phyloP scores from a whole-genome alignment of 2,888 invertebrate species.

The Andricus curvator region DNA sequence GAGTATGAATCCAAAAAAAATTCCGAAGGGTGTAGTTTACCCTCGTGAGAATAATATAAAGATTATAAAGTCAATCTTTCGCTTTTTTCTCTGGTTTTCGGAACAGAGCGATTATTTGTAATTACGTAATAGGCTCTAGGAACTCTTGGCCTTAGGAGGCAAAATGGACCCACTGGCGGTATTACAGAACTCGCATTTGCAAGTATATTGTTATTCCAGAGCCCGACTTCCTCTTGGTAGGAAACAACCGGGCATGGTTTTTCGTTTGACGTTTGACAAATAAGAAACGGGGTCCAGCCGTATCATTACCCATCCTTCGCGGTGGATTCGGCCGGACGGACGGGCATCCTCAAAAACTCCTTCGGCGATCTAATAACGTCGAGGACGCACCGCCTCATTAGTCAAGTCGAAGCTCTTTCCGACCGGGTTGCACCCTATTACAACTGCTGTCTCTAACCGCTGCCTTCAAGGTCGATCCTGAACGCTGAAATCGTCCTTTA shows the following conservation, averaged over 20 bases:
- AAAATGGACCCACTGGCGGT: slow-evolving; percentile 30
- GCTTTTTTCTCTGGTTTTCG: neutral
- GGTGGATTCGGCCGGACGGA: slow-evolving; percentile 68
- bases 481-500: slow-evolving; percentile 6
- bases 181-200: slow-evolving; percentile 60
- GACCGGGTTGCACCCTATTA: slow-evolving; percentile 65
- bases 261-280: slow-evolving; percentile 78
- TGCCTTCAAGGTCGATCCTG: slow-evolving; percentile 27
- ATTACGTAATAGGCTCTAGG: slow-evolving; percentile 59
- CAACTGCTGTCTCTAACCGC: slow-evolving; percentile 61
- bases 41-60: neutral
- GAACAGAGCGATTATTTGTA: slow-evolving; percentile 59
- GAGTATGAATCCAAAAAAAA: too few species aligned
- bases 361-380: slow-evolving; percentile 78
- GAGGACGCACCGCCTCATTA: slow-evolving; percentile 78
- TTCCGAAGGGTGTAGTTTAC: too few species aligned
- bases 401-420: slow-evolving; percentile 73
- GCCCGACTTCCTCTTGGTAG: slow-evolving; percentile 66
- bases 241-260: slow-evolving; percentile 70
- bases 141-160: slow-evolving; percentile 20
- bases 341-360: slow-evolving; percentile 75
- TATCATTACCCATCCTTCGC: slow-evolving; percentile 78
- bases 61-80: neutral
- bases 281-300: slow-evolving; percentile 77
- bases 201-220: slow-evolving; percentile 69